Conservation (phyloP, 53 echinoderm and acorn worm genomes). For the Apostichopus leukothele region DNA sequence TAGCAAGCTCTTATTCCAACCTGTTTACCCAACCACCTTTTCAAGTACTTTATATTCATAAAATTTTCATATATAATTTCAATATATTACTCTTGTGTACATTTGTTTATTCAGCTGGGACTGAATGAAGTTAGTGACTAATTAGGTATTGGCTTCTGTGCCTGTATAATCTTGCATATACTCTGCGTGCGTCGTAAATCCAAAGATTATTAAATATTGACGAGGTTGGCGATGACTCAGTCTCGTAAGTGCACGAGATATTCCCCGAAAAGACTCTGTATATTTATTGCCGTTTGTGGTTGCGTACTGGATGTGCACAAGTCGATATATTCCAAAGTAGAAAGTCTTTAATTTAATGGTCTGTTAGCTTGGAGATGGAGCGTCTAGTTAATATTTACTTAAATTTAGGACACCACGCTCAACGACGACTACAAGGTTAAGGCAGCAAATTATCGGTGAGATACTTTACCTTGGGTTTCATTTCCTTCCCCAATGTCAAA, state of each 20-base stretch:
- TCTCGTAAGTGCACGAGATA: background rate
- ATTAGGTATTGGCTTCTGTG: too few relatives aligned
- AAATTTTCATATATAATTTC: too few relatives aligned
- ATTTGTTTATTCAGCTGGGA: too few relatives aligned
- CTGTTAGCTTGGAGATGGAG: background rate
- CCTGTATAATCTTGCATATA: background rate
- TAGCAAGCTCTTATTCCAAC: too few relatives aligned
- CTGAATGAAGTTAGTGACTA: too few relatives aligned
- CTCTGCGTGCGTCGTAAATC: background rate
- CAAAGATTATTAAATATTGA: conserved; percentile 4
- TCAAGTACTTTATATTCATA: too few relatives aligned
- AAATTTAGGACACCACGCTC: background rate
- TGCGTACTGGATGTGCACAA: too few relatives aligned
- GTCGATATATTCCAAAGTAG: background rate
- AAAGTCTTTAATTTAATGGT: conserved; percentile 13
- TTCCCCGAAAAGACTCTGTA: background rate
- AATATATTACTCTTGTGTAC: too few relatives aligned
- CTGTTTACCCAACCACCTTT: too few relatives aligned
- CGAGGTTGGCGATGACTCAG: background rate
- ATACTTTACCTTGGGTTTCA: background rate
- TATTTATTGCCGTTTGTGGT: too few relatives aligned
- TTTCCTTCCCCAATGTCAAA: background rate
- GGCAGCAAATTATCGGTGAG: background rate
- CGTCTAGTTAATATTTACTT: background rate
- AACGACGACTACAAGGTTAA: too few relatives aligned